Evolutionary conservation across 2,113 vertebrate species (phyloP), one percentile per base, ranked within the genome.

Genomic region (Panthera uncia): DNA sequence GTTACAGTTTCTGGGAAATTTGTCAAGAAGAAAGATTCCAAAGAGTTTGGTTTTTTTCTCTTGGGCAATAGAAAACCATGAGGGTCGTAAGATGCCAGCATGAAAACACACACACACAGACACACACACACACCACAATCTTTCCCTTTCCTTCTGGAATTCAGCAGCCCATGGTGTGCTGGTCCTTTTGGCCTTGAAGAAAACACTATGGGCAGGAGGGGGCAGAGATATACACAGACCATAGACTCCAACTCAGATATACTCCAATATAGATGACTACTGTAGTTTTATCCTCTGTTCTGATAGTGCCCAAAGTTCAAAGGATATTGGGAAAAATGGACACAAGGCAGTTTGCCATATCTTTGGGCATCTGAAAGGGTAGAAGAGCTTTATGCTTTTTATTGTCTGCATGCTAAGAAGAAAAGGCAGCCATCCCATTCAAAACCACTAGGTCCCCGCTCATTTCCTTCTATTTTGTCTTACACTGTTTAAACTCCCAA

Each of bases 1-100:
- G 92, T 97, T 82, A 82, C 1, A 84, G 73, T 92, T 98, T 97
- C 68, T 57, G 97, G 27, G 66, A 98, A 98, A 69, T 79, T 25
- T 97, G 33, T 93, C 87, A 93, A 85, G 50, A 88, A 80, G 41
- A 95, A 55, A 96, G 36, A 21, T 92, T 92, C 55, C 97, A 92
- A 96, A 16, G 90, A 93, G 85, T 96, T 93, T 95, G 11, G 18
- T 45, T 50, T 97, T 57, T 95, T 93, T 50, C 89, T 86, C 21
- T 93, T 2, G 6, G 81, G 14, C 50, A 93, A 33, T 4, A 69
- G 74, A 65, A 94, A 73, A 14, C 25, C 55, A 0, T 38, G 25
- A 74, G 38, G 11, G 5, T 95, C 83, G 48, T n/a, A 89, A 41
- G 55, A 55, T 36, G 55, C 74, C n/a, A 29, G 15, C 0, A 0